phyloP scores from a whole-genome alignment of 1,140 invertebrate genomes.

The Papilio polyxenes region DNA sequence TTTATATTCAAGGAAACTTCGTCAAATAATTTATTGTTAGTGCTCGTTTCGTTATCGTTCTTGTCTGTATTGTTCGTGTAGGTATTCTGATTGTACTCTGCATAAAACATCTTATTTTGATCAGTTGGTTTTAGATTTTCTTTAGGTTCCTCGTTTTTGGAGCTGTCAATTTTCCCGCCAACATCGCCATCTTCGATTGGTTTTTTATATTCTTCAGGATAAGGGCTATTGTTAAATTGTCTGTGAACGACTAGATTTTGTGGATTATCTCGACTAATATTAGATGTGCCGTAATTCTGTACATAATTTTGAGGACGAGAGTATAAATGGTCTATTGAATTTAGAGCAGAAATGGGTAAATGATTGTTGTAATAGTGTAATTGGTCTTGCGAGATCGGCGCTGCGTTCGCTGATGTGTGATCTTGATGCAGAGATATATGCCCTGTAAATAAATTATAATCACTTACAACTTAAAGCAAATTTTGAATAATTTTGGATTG shows the following conservation, averaged over 20 bases:
- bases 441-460: conserved; percentile 52
- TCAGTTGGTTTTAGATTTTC: conserved; percentile 69
- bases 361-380: conserved; percentile 65
- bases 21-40: conserved; percentile 58
- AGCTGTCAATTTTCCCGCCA: conserved; percentile 48
- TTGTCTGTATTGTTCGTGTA: conserved; percentile 50
- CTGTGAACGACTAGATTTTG: conserved; percentile 71
- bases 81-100: conserved; percentile 45
- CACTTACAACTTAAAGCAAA: not conserved
- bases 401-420: conserved; percentile 46
- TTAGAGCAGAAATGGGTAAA: conserved; percentile 58
- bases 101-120: conserved; percentile 66
- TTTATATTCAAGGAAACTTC: conserved; percentile 66
- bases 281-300: conserved; percentile 53
- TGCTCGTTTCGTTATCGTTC: conserved; percentile 59
- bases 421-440: conserved; percentile 52
- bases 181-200: conserved; percentile 46
- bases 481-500: not conserved
- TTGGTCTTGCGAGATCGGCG: conserved; percentile 51
- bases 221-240: conserved; percentile 66
- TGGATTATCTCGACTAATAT: conserved; percentile 60
- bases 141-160: conserved; percentile 66
- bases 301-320: conserved; percentile 60
- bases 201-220: conserved; percentile 60
- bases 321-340: conserved; percentile 63